Conservation (phyloP, 2,113 vertebrate genomes). For the Tonatia bakeri region DNA sequence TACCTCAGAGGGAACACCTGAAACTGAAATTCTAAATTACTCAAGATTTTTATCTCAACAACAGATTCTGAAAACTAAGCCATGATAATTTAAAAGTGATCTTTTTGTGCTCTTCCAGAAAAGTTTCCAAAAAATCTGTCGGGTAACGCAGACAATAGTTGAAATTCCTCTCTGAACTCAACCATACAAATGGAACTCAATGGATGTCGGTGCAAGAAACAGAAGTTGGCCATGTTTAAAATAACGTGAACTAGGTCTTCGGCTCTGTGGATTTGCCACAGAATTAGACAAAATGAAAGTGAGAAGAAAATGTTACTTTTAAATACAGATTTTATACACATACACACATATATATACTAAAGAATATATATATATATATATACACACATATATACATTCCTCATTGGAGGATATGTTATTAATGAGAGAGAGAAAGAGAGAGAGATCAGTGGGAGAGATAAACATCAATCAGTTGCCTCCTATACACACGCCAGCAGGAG, state of each 20-base stretch:
- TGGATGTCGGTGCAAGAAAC: neutral
- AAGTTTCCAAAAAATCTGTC: neutral
- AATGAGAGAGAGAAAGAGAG: too few species aligned
- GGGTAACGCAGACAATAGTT: neutral
- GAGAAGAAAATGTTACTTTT: neutral
- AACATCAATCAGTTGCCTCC: too few species aligned
- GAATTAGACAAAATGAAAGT: slow-evolving; percentile 2
- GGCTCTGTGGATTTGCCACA: neutral
- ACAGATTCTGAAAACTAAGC: neutral
- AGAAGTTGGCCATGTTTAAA: slow-evolving; percentile 47
- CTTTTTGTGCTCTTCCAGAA: neutral
- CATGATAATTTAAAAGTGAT: neutral
- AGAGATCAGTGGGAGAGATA: too few species aligned
- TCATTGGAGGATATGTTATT: too few species aligned
- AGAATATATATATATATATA: too few species aligned
- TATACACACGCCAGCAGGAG: too few species aligned
- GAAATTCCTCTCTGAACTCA: slow-evolving; percentile 1
- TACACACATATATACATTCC: too few species aligned
- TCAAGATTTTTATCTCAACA: neutral
- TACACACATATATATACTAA: too few species aligned
- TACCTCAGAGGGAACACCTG: neutral
- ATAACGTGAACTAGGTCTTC: neutral
- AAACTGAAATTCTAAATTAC: neutral
- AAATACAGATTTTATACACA: neutral
- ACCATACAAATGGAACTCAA: slow-evolving; percentile 15